Percentiles rank a stretch among this genome's conserved stretches.
Conservation (phyloP, 2,888 invertebrate species). For the Azorinus chamasolen region DNA sequence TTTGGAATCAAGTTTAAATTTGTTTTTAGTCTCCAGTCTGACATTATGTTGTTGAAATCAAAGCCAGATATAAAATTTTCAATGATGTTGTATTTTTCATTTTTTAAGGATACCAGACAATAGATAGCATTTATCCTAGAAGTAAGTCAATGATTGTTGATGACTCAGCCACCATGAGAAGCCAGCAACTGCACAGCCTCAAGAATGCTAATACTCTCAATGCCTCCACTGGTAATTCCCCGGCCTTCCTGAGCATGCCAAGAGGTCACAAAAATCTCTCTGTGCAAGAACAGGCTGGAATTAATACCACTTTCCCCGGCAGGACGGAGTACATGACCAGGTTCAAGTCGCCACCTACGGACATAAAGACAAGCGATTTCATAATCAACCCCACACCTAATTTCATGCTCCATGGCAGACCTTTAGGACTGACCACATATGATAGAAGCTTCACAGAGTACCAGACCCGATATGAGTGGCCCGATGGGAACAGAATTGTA, state of each 20-base stretch:
- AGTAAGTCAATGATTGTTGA: conserved; percentile 68
- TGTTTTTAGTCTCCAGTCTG: too few relatives aligned
- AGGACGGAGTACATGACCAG: conserved; percentile 83
- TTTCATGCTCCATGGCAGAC: conserved; percentile 81
- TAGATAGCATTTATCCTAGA: conserved; percentile 79
- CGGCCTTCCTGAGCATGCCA: conserved; percentile 42
- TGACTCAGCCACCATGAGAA: conserved; percentile 43
- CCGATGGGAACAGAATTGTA: conserved; percentile 82
- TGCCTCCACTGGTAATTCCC: conserved; percentile 46
- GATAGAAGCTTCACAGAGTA: conserved; percentile 82
- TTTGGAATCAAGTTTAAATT: too few relatives aligned
- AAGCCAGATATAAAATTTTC: too few relatives aligned
- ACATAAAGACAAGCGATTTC: conserved; percentile 77
- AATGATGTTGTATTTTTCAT: too few relatives aligned
- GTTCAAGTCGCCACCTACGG: conserved; percentile 74
- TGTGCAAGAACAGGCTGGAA: conserved; percentile 85
- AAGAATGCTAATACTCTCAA: conserved; percentile 73
- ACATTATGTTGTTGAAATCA: too few relatives aligned
- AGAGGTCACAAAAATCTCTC: conserved; percentile 69
- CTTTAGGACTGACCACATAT: conserved; percentile 72
- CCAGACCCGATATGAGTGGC: conserved; percentile 84
- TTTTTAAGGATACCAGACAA: conserved; percentile 78
- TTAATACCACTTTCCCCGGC: conserved; percentile 85
- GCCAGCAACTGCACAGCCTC: conserved; percentile 66
- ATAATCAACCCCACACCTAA: conserved; percentile 85